Percentiles rank a stretch among this genome's conserved stretches.
phyloP scores from a whole-genome alignment of 2,888 invertebrate genomes.

The Drosophila conformis region DNA sequence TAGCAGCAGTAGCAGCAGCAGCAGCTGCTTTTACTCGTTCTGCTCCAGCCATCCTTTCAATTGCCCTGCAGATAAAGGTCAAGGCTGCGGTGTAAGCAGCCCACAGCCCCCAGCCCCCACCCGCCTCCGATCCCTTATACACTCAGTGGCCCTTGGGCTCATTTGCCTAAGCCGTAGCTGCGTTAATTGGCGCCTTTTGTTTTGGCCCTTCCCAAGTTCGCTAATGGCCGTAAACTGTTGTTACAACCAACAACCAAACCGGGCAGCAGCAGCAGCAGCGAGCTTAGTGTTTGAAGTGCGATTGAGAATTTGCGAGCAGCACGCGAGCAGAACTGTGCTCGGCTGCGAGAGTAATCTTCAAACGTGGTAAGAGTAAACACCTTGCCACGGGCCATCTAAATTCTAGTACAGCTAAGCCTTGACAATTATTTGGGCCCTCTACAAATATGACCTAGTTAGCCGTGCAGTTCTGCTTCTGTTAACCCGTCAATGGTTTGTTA shows the following conservation, averaged over 20 bases:
- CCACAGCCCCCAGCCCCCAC: too few species aligned
- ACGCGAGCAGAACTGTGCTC: constrained; percentile 7
- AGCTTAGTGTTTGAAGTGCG: constrained; percentile 59
- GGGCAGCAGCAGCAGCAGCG: constrained; percentile 6
- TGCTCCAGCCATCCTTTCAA: constrained; percentile 4
- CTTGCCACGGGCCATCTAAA: constrained; percentile 36
- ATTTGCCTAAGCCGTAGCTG: constrained; percentile 61
- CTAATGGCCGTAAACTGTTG: constrained; percentile 69
- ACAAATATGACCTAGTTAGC: constrained; percentile 24
- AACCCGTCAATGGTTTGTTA: not conserved
- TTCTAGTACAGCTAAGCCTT: constrained; percentile 30
- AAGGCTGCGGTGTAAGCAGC: constrained; percentile 59
- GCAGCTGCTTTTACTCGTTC: constrained; percentile 10
- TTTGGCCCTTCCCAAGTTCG: constrained; percentile 49
- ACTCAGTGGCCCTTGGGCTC: constrained; percentile 43
- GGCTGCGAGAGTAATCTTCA: constrained; percentile 32
- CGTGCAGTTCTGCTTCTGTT: not conserved
- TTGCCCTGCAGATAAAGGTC: constrained; percentile 77
- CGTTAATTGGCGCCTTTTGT: constrained; percentile 78
- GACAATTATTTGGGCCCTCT: constrained; percentile 24
- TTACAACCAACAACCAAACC: constrained; percentile 40
- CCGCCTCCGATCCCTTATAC: not conserved
- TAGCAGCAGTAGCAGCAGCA: not conserved
- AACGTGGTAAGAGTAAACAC: constrained; percentile 35
- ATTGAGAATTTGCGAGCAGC: constrained; percentile 67